Evolutionary conservation across 1,140 invertebrate species (phyloP).

Genomic region (Zaprionus capensis): DNA sequence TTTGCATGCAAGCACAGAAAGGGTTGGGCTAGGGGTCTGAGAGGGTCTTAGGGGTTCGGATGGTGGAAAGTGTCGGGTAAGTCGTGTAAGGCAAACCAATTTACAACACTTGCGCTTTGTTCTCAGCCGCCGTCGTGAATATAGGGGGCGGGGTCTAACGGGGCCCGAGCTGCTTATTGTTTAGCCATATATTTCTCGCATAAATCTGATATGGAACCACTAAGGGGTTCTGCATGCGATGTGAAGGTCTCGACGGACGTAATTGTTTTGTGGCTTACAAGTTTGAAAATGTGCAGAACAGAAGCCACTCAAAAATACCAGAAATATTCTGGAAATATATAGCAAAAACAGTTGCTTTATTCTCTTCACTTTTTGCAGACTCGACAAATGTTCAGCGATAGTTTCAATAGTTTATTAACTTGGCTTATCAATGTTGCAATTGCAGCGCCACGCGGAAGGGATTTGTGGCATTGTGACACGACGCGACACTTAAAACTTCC

Average conservation of each 20-base stretch:
- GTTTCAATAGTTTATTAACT: slow-evolving; percentile 28
- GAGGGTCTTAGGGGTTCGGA: background rate
- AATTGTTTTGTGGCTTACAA: slow-evolving; percentile 55
- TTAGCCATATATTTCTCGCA: slow-evolving; percentile 56
- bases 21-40: slow-evolving; percentile 8
- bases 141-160: background rate
- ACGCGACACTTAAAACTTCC: slow-evolving; percentile 56
- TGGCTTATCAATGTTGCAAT: slow-evolving; percentile 70
- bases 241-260: slow-evolving; percentile 40
- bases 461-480: slow-evolving; percentile 43
- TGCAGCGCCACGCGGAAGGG: slow-evolving; percentile 46
- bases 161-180: slow-evolving; percentile 62
- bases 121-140: slow-evolving; percentile 14
- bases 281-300: slow-evolving; percentile 47
- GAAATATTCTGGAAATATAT: background rate
- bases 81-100: slow-evolving; percentile 51
- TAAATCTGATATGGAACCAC: slow-evolving; percentile 42
- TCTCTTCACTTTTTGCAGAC: background rate
- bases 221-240: slow-evolving; percentile 25
- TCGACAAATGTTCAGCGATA: background rate
- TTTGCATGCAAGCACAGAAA: slow-evolving; percentile 66
- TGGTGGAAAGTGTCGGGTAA: slow-evolving; percentile 5
- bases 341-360: background rate
- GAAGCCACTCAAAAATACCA: background rate
- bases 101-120: slow-evolving; percentile 69